Evolutionary conservation across 2,888 invertebrate species (phyloP).

Genomic region (Eremobia ochroleuca): DNA sequence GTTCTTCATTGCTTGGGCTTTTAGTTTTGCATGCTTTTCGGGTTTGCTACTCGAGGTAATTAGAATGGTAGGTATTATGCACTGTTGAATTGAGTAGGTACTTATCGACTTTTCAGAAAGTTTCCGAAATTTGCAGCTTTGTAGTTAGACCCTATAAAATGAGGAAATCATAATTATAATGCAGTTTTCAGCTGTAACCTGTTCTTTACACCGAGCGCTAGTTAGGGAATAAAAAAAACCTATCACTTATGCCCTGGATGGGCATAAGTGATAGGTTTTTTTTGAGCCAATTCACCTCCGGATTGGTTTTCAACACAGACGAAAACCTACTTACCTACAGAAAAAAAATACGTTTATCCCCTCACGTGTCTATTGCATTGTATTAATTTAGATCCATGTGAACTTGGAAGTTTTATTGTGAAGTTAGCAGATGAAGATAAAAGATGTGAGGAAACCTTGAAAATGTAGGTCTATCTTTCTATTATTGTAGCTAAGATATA

Average conservation of each 20-base stretch:
- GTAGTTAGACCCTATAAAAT: not conserved
- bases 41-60: not conserved
- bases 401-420: too few species aligned
- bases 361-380: too few species aligned
- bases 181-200: not conserved
- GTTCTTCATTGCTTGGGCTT: constrained; percentile 20
- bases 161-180: not conserved
- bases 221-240: too few species aligned
- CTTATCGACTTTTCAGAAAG: not conserved
- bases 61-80: not conserved
- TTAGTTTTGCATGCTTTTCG: not conserved
- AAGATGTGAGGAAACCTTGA: too few species aligned
- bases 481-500: too few species aligned
- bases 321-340: not conserved
- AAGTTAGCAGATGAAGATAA: too few species aligned
- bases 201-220: too few species aligned
- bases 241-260: too few species aligned
- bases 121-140: not conserved
- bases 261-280: too few species aligned
- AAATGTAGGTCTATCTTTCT: too few species aligned
- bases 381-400: too few species aligned
- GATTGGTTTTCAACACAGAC: not conserved
- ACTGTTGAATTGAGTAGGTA: not conserved
- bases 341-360: not conserved
- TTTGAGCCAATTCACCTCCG: too few species aligned